Conservation (phyloP, 2,797 vertebrate genomes). For the Acanthis flammea region DNA sequence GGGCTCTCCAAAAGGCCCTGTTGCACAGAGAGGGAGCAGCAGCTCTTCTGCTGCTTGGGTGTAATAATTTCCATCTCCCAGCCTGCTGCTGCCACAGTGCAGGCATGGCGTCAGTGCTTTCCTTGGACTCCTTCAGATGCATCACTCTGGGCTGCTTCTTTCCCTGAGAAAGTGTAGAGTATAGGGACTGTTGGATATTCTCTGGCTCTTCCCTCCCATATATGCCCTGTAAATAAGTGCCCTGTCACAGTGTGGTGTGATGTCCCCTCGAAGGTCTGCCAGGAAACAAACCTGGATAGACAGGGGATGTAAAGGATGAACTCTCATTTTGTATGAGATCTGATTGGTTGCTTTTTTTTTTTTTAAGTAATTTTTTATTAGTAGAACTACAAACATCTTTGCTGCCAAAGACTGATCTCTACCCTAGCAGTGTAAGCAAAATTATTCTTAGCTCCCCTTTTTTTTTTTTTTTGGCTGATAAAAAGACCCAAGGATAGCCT, state of each 20-base stretch:
- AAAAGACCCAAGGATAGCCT: constrained; percentile 30
- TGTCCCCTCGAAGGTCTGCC: not conserved
- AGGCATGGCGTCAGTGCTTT: not conserved
- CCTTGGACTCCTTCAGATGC: not conserved
- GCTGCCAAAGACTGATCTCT: constrained; percentile 12
- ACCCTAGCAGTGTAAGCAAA: not conserved
- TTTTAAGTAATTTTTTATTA: not conserved
- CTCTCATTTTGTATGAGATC: not conserved
- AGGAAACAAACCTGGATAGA: not conserved
- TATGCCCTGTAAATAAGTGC: not conserved
- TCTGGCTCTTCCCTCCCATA: not conserved
- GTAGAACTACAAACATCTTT: not conserved
- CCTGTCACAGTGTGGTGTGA: not conserved
- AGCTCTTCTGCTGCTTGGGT: not conserved
- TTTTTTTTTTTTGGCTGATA: not conserved
- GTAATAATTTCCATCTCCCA: not conserved
- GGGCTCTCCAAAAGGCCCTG: not conserved
- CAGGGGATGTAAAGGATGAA: not conserved
- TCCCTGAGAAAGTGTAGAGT: not conserved
- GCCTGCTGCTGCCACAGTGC: not conserved
- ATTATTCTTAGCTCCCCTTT: constrained; percentile 18
- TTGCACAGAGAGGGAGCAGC: not conserved
- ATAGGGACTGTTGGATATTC: not conserved
- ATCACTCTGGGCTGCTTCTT: not conserved
- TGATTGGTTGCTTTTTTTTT: not conserved